These are phyloP conservation scores for Neolamprologus cancellatus DNA, from an alignment of 2,113 vertebrate species.

Conservation along the genomic window DNA sequence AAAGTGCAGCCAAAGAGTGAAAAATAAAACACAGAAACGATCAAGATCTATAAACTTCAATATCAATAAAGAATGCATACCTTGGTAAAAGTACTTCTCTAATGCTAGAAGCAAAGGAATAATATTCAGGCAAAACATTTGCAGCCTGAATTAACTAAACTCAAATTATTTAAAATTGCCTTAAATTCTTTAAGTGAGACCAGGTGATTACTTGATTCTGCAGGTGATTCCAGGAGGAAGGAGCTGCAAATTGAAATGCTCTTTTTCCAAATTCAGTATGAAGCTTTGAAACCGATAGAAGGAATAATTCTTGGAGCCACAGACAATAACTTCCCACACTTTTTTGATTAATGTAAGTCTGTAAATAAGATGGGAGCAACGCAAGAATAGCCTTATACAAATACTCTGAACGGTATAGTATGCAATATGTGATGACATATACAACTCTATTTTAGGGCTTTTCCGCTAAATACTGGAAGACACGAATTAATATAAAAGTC, in stretches of 20 bases:
- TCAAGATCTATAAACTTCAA: background rate
- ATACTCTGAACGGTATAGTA: background rate
- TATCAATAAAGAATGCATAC: background rate
- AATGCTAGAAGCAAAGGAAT: background rate
- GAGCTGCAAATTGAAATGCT: background rate
- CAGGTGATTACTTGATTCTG: background rate
- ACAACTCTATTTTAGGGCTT: background rate
- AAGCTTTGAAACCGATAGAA: background rate
- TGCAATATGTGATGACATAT: background rate
- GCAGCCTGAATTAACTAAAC: background rate
- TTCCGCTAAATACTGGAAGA: background rate
- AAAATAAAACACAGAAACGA: background rate
- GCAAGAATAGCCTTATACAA: background rate
- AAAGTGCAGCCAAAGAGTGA: background rate
- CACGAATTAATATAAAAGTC: slow-evolving; percentile 1
- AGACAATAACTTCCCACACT: background rate
- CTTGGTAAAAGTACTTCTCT: background rate
- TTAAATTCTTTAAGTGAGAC: background rate
- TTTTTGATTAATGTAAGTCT: background rate
- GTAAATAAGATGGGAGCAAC: background rate
- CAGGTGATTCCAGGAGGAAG: background rate
- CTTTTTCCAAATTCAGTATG: background rate
- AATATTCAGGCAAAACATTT: background rate
- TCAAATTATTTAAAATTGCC: background rate
- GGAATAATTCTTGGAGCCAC: background rate